Evolutionary conservation across 2,888 invertebrate species (phyloP).

Genomic region (Melinopterus prodromus): DNA sequence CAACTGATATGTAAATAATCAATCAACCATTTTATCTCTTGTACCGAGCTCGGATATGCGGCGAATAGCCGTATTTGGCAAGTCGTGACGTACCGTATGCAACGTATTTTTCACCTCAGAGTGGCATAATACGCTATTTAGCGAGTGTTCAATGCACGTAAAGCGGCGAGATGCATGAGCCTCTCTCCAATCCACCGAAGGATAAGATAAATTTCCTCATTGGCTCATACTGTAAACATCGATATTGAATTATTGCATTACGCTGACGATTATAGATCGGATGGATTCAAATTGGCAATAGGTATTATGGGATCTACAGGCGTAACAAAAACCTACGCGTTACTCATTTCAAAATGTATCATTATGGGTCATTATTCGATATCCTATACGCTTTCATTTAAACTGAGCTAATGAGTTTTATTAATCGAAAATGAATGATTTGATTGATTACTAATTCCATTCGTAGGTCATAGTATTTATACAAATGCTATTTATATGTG

Average conservation of each 20-base stretch:
- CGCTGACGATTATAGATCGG: neutral
- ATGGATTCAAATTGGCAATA: neutral
- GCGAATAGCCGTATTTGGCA: neutral
- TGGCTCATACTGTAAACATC: constrained; percentile 4
- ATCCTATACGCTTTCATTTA: neutral
- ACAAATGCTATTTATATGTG: no score
- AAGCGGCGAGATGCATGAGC: neutral
- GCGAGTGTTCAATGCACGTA: neutral
- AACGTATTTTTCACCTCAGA: neutral
- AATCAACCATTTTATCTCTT: constrained; percentile 13
- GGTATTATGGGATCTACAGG: neutral
- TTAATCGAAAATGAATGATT: neutral
- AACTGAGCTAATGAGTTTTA: neutral
- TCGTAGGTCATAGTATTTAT: neutral
- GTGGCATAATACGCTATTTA: constrained; percentile 4
- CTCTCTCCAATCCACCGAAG: neutral
- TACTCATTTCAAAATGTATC: neutral
- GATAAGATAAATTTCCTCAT: neutral
- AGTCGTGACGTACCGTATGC: neutral
- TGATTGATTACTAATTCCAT: neutral
- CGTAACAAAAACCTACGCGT: neutral
- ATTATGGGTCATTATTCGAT: neutral
- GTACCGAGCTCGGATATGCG: neutral
- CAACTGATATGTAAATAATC: constrained; percentile 24
- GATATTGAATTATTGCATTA: constrained; percentile 4